phyloP scores from a whole-genome alignment of 2,113 vertebrate genomes.

The Rhineura floridana region DNA sequence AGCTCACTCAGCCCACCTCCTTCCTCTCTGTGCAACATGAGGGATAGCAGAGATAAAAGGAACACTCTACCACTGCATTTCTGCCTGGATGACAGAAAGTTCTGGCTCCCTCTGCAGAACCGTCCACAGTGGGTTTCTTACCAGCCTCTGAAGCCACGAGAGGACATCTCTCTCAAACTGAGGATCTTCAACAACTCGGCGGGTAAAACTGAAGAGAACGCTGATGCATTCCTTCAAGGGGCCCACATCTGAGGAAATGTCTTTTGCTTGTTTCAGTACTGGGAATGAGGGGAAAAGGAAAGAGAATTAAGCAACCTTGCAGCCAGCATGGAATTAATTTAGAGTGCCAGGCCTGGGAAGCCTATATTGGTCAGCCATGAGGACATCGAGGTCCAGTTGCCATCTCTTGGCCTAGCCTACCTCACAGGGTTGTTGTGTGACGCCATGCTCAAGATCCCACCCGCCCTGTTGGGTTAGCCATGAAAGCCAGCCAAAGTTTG shows the following conservation, averaged over 20 bases:
- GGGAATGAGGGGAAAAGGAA: slow-evolving; percentile 29
- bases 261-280: slow-evolving; percentile 74
- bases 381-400: neutral
- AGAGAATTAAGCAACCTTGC: slow-evolving; percentile 17
- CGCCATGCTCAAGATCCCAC: no score
- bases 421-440: no score
- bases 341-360: neutral
- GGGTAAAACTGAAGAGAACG: slow-evolving; percentile 93
- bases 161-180: slow-evolving; percentile 92
- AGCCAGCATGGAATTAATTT: neutral
- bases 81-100: no score
- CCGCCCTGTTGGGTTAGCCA: no score
- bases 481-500: no score
- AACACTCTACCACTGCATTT: neutral
- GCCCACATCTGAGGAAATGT: slow-evolving; percentile 82
- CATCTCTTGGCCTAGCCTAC: no score
- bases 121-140: no score
- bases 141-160: slow-evolving; percentile 92
- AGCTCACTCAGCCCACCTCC: no score
- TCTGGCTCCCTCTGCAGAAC: neutral
- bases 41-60: neutral
- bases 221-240: slow-evolving; percentile 93
- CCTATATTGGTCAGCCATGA: neutral
- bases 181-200: slow-evolving; percentile 87
- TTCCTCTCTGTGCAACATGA: no score